Percentiles rank a stretch among this genome's conserved stretches.
Evolutionary conservation across 2,113 vertebrate species (phyloP).

Genomic region (Forbesichthys papilliferus): DNA sequence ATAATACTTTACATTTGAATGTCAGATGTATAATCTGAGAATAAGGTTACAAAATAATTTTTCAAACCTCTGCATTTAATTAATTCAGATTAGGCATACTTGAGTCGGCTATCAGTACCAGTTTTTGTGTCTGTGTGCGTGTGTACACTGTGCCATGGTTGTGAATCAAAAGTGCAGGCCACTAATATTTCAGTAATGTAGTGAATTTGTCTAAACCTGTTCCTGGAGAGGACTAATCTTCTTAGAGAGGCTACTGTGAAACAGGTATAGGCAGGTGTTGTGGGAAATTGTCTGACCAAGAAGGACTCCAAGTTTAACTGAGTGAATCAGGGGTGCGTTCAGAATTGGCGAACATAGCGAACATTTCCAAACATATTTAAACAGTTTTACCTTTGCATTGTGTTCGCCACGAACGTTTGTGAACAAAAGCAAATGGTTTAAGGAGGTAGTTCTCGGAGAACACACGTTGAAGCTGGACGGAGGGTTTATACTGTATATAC

Average conservation of each 20-base stretch:
- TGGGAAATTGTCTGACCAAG: too few species aligned
- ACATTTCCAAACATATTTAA: too few species aligned
- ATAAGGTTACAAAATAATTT: too few species aligned
- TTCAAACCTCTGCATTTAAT: neutral
- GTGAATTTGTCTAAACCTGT: slow-evolving; percentile 26
- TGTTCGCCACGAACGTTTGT: too few species aligned
- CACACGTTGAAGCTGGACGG: too few species aligned
- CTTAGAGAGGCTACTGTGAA: slow-evolving; percentile 41
- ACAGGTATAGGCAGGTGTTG: slow-evolving; percentile 1
- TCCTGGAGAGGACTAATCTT: slow-evolving; percentile 42
- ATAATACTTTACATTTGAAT: neutral
- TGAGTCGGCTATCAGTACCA: neutral
- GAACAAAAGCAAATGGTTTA: too few species aligned
- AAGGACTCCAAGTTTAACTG: too few species aligned
- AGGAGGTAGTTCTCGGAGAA: too few species aligned
- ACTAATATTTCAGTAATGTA: neutral
- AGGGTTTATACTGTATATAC: too few species aligned
- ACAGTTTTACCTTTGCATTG: too few species aligned
- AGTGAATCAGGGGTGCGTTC: too few species aligned
- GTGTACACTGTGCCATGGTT: neutral
- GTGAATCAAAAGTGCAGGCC: neutral
- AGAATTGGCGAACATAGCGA: too few species aligned
- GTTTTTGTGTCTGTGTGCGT: neutral
- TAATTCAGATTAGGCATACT: neutral
- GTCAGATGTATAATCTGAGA: neutral